Conservation (phyloP, 1,140 invertebrate species). For the Lycorma delicatula region DNA sequence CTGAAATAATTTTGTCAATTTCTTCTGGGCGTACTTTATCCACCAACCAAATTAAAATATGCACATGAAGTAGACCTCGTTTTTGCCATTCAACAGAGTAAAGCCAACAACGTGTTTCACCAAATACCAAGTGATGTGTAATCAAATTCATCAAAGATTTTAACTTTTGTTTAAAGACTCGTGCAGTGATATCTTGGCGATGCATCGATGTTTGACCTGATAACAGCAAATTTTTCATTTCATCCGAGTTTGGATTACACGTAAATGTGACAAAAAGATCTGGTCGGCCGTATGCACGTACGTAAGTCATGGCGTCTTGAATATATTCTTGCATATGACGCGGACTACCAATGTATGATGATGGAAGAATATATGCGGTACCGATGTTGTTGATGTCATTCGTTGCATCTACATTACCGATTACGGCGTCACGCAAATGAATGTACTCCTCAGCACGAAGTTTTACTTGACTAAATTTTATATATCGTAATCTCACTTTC, state of each 20-base stretch:
- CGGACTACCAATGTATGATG: constrained; percentile 36
- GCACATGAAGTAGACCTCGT: constrained; percentile 36
- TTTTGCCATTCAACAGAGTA: constrained; percentile 46
- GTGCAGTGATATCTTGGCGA: constrained; percentile 18
- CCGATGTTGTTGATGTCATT: too few relatives aligned
- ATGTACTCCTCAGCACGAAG: constrained; percentile 41
- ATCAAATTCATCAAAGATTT: constrained; percentile 17
- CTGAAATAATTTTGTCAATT: constrained; percentile 43
- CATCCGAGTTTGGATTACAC: constrained; percentile 43
- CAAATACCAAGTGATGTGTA: constrained; percentile 30
- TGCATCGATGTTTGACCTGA: constrained; percentile 29
- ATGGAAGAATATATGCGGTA: constrained; percentile 33
- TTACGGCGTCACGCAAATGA: constrained; percentile 36
- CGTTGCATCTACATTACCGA: constrained; percentile 16
- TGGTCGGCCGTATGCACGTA: constrained; percentile 38
- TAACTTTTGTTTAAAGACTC: constrained; percentile 22
- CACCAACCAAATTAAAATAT: constrained; percentile 39
- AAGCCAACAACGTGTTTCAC: constrained; percentile 36
- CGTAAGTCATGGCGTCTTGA: constrained; percentile 44
- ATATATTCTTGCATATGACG: constrained; percentile 41
- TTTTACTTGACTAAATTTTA: constrained; percentile 39
- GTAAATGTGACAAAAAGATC: constrained; percentile 40
- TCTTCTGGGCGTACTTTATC: constrained; percentile 30
- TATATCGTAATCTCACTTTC: constrained; percentile 38
- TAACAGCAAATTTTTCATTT: constrained; percentile 29